Conservation (phyloP, 2,797 vertebrate genomes). For the Scolopax rusticola region DNA sequence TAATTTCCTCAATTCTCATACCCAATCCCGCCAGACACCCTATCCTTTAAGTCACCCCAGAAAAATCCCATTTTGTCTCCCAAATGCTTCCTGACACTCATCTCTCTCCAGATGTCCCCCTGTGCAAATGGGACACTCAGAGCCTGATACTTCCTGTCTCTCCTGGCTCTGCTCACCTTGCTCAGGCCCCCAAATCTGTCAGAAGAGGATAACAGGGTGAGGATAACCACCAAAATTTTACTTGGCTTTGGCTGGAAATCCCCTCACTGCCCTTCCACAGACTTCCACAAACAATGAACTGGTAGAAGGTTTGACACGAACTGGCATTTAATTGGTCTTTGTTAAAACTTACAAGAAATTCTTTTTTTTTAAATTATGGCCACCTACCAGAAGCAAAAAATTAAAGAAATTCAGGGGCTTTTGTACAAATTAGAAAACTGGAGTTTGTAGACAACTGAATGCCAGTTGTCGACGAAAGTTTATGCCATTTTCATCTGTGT, state of each 20-base stretch:
- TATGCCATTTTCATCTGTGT: background rate
- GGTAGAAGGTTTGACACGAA: background rate
- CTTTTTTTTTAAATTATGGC: background rate
- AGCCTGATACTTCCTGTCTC: background rate
- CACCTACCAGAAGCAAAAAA: background rate
- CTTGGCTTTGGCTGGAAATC: background rate
- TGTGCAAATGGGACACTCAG: background rate
- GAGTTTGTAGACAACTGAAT: background rate
- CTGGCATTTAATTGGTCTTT: background rate
- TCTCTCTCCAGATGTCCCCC: background rate
- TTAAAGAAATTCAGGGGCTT: background rate
- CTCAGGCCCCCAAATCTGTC: background rate
- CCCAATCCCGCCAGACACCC: background rate
- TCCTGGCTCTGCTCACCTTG: fast-evolving
- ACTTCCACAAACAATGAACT: background rate
- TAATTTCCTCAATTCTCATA: background rate
- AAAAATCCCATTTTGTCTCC: background rate
- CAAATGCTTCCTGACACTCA: background rate
- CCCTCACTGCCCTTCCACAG: background rate
- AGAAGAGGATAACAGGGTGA: background rate
- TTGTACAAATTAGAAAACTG: background rate
- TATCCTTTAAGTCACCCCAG: background rate
- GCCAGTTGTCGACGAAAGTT: background rate
- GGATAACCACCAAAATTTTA: background rate
- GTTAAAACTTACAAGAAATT: background rate